Conservation (phyloP, 2,888 invertebrate species). For the Laspeyria flexula region DNA sequence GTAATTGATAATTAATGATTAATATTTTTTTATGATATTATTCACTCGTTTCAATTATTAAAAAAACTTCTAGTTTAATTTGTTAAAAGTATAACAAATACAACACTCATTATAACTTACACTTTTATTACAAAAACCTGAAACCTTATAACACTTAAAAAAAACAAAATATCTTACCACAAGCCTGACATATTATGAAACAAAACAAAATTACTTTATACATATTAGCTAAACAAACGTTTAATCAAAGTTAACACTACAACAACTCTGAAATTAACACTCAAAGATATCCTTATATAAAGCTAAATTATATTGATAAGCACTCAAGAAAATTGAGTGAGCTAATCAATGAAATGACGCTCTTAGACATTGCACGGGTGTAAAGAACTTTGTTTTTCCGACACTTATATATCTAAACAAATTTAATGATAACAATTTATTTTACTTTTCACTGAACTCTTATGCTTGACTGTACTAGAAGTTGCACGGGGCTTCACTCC, state of each 20-base stretch:
- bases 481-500: too few relatives aligned
- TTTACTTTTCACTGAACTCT: too few relatives aligned
- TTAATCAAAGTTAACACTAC: constrained; percentile 5
- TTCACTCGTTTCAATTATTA: too few relatives aligned
- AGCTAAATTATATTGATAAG: constrained; percentile 11
- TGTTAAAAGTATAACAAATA: too few relatives aligned
- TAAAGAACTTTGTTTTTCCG: constrained; percentile 39
- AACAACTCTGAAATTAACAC: constrained; percentile 10
- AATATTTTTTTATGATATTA: too few relatives aligned
- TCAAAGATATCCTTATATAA: constrained; percentile 29
- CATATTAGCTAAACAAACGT: constrained; percentile 25
- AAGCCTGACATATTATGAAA: constrained; percentile 24
- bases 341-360: constrained; percentile 10
- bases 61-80: too few relatives aligned
- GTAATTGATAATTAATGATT: too few relatives aligned
- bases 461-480: too few relatives aligned
- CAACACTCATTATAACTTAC: too few relatives aligned
- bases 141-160: too few relatives aligned
- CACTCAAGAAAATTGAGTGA: constrained; percentile 3
- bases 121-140: too few relatives aligned
- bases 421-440: too few relatives aligned
- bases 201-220: constrained; percentile 22
- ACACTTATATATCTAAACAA: constrained; percentile 1
- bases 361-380: constrained; percentile 24
- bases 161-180: constrained; percentile 32